Conservation (phyloP, 1,140 invertebrate genomes). For the Orussus abietinus region DNA sequence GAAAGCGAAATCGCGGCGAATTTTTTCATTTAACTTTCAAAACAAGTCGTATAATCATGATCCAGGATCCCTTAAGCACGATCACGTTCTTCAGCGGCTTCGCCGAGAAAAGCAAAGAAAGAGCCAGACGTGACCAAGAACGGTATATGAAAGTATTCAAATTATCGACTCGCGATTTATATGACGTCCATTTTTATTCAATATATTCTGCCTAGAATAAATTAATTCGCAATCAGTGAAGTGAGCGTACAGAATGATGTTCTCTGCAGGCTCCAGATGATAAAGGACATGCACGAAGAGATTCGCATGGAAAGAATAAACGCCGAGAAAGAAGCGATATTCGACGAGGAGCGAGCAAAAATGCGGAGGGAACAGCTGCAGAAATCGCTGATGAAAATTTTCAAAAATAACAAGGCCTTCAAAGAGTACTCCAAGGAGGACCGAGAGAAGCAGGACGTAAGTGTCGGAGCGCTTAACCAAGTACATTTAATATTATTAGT, state of each 20-base stretch:
- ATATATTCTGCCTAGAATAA: no score
- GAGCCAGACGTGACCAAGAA: slow-evolving; percentile 25
- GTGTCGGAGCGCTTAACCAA: slow-evolving; percentile 4
- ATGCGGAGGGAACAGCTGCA: slow-evolving; percentile 28
- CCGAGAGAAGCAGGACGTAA: slow-evolving; percentile 31
- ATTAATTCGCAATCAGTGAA: no score
- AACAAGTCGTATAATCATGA: slow-evolving; percentile 22
- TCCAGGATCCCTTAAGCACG: slow-evolving; percentile 20
- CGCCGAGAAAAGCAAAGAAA: slow-evolving; percentile 21
- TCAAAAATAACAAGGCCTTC: slow-evolving; percentile 21
- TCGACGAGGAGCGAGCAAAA: slow-evolving; percentile 24
- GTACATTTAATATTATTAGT: slow-evolving; percentile 8
- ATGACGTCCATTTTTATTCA: neutral
- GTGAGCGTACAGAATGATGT: no score
- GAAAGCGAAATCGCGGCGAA: no score
- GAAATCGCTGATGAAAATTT: slow-evolving; percentile 17
- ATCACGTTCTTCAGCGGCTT: slow-evolving; percentile 35
- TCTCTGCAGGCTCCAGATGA: slow-evolving; percentile 24
- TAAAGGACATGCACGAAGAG: slow-evolving; percentile 38
- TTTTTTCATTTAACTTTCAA: no score
- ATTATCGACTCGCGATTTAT: slow-evolving; percentile 2
- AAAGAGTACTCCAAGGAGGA: slow-evolving; percentile 17
- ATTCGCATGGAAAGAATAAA: slow-evolving; percentile 32
- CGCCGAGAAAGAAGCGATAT: slow-evolving; percentile 11
- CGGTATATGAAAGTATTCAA: slow-evolving; percentile 16